Percentiles rank a stretch among this genome's conserved stretches.
Conservation (phyloP, 2,797 vertebrate genomes). For the Miichthys miiuy region DNA sequence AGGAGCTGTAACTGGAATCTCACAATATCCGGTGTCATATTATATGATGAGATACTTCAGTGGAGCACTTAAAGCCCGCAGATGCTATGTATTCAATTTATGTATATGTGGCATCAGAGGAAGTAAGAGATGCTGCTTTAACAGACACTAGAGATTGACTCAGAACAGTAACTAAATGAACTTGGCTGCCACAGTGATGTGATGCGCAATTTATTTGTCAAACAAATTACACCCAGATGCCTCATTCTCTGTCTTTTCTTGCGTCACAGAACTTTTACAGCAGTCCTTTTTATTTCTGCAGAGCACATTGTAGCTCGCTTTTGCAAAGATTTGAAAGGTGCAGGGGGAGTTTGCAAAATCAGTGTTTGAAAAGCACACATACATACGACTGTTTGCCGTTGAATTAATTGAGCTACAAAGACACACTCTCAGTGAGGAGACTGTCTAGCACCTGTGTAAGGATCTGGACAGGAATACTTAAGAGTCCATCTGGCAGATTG, state of each 20-base stretch:
- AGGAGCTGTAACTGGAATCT: constrained; percentile 40
- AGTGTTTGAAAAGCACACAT: background rate
- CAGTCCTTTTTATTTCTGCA: background rate
- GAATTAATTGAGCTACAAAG: background rate
- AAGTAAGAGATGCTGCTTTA: constrained; percentile 27
- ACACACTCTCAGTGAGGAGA: constrained; percentile 7
- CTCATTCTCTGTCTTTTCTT: constrained; percentile 12
- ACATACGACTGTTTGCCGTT: background rate
- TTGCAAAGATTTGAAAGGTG: constrained; percentile 6
- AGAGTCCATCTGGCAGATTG: constrained; percentile 17
- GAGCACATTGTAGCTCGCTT: background rate
- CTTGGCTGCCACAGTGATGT: constrained; percentile 23
- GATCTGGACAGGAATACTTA: background rate
- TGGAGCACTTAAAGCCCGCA: constrained; percentile 17
- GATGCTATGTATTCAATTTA: constrained; percentile 22
- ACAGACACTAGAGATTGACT: constrained; percentile 30
- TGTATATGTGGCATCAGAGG: constrained; percentile 29
- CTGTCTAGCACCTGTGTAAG: background rate
- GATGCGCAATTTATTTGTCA: constrained; percentile 51
- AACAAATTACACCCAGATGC: constrained; percentile 44
- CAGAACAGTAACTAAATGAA: constrained; percentile 49
- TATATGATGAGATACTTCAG: constrained; percentile 23
- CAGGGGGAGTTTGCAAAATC: background rate
- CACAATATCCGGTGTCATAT: constrained; percentile 32
- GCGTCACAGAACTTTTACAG: constrained; percentile 21